Conservation (phyloP, 2,113 vertebrate genomes). For the Xenopus borealis region DNA sequence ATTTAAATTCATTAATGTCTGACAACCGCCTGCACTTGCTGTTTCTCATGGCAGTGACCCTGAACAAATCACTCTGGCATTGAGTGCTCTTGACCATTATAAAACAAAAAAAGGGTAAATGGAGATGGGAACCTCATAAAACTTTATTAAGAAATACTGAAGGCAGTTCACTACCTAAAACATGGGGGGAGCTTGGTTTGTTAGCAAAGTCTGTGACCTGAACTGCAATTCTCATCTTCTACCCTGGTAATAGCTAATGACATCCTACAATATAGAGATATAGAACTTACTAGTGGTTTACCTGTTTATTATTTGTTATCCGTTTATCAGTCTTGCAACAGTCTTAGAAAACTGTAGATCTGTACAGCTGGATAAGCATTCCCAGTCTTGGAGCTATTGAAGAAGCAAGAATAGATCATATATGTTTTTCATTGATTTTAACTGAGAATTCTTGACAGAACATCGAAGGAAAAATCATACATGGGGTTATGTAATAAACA, state of each 20-base stretch:
- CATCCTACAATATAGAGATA: background rate
- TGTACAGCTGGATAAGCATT: no score
- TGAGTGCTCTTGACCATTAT: constrained; percentile 17
- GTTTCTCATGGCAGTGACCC: constrained; percentile 28
- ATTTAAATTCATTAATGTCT: constrained; percentile 43
- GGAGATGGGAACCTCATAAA: constrained; percentile 16
- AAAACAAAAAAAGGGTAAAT: constrained; percentile 26
- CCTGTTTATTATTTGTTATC: background rate
- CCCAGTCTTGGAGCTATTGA: no score
- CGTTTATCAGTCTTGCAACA: no score
- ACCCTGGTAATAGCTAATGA: background rate
- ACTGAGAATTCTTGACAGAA: no score
- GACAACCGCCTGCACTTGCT: constrained; percentile 28
- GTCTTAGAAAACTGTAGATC: no score
- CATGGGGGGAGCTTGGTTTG: background rate
- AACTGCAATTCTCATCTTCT: background rate
- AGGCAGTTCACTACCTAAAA: background rate
- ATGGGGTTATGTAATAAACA: no score
- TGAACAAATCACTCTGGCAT: constrained; percentile 19
- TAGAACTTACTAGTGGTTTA: no score
- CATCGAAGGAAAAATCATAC: no score
- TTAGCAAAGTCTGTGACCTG: background rate
- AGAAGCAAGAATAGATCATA: no score
- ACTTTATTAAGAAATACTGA: constrained; percentile 13
- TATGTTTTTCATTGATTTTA: no score